phyloP scores from a whole-genome alignment of 2,113 vertebrate species.

The Andinoacara biseriatus region DNA sequence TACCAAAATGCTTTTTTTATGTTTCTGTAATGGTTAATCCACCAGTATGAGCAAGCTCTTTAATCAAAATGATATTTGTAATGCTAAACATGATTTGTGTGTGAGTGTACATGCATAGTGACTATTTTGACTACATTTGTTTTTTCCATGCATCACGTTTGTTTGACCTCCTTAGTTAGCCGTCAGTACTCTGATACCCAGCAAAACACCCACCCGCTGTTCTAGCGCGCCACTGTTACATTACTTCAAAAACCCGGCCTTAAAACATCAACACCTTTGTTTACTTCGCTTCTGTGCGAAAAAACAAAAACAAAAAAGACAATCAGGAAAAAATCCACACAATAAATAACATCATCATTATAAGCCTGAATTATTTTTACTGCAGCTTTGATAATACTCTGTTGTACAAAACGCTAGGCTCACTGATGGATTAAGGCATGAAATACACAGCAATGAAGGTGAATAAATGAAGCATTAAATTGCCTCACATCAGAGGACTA shows the following conservation, averaged over 20 bases:
- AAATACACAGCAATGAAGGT: slow-evolving; percentile 53
- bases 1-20: too few species aligned
- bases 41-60: too few species aligned
- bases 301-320: neutral
- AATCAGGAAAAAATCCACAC: neutral
- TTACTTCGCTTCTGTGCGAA: neutral
- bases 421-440: slow-evolving; percentile 29
- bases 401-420: neutral
- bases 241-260: neutral
- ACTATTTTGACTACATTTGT: neutral
- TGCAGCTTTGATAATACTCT: slow-evolving; percentile 15
- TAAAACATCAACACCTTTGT: neutral
- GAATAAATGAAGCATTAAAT: slow-evolving; percentile 68
- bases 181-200: neutral
- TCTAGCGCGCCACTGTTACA: neutral
- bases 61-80: too few species aligned
- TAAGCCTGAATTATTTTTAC: slow-evolving; percentile 16
- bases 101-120: too few species aligned
- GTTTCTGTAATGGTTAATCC: too few species aligned
- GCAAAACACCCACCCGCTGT: neutral
- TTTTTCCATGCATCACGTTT: neutral
- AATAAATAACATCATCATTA: slow-evolving; percentile 12
- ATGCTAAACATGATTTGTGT: too few species aligned
- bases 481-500: slow-evolving; percentile 51
- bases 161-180: neutral